Evolutionary conservation across 2,113 vertebrate genomes (phyloP).

Genomic region (Semnopithecus entellus): DNA sequence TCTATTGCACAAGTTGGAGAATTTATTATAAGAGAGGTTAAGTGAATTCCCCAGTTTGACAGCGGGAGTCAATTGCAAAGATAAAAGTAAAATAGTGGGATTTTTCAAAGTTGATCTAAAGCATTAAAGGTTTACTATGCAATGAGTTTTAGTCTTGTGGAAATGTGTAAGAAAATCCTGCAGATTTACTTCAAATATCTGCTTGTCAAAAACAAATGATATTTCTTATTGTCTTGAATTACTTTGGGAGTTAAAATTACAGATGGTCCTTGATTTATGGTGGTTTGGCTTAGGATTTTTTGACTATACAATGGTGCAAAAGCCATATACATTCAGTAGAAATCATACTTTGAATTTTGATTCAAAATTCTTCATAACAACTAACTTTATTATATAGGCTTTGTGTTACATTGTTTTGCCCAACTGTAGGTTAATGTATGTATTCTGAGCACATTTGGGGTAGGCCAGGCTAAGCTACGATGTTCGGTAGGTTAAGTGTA

Average conservation of each 20-base stretch:
- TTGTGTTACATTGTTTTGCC: background rate
- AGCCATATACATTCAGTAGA: background rate
- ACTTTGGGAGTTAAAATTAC: conserved; percentile 24
- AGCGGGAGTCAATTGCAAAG: background rate
- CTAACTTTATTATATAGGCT: background rate
- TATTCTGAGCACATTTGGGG: background rate
- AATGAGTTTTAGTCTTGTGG: conserved; percentile 5
- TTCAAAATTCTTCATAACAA: background rate
- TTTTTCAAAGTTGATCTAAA: background rate
- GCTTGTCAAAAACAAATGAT: background rate
- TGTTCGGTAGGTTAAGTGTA: background rate
- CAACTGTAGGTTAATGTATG: background rate
- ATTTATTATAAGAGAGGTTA: background rate
- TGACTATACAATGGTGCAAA: background rate
- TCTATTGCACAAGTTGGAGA: background rate
- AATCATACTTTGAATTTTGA: background rate
- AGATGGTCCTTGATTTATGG: background rate
- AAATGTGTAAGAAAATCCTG: background rate
- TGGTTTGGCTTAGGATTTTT: background rate
- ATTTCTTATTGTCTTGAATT: conserved; percentile 44
- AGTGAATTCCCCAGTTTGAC: background rate
- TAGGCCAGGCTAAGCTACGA: background rate
- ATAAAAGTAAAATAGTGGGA: background rate
- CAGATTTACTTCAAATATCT: conserved; percentile 30
- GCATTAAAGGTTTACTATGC: background rate